Evolutionary conservation across 2,888 invertebrate species (phyloP).

Genomic region (Tenthredo mesomela): DNA sequence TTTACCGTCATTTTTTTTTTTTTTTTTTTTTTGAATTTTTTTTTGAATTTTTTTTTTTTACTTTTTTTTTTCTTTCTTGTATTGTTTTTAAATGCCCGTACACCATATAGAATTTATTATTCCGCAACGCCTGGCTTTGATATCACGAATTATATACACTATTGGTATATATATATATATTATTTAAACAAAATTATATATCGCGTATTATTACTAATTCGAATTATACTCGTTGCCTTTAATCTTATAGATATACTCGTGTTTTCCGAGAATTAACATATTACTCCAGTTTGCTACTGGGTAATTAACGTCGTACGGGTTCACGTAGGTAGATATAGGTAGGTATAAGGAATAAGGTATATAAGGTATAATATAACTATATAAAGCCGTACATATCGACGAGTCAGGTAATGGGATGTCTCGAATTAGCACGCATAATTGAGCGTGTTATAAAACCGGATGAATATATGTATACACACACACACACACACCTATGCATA

Average conservation of each 20-base stretch:
- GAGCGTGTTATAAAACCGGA: constrained; percentile 17
- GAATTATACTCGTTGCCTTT: neutral
- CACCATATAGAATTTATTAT: constrained; percentile 53
- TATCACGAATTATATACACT: too few species aligned
- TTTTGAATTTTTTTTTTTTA: too few species aligned
- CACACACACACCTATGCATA: neutral
- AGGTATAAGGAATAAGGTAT: neutral
- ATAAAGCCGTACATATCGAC: constrained; percentile 17
- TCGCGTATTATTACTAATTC: neutral
- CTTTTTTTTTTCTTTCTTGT: too few species aligned
- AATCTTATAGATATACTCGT: neutral
- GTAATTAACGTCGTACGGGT: constrained; percentile 14
- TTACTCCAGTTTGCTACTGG: constrained; percentile 2
- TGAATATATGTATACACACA: neutral
- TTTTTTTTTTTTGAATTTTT: too few species aligned
- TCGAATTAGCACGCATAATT: constrained; percentile 14
- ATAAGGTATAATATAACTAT: neutral
- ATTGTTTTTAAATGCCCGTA: constrained; percentile 73
- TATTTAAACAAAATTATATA: neutral
- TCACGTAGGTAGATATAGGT: neutral
- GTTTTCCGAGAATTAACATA: neutral
- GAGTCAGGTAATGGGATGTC: constrained; percentile 6
- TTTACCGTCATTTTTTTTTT: constrained; percentile 65
- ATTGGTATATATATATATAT: too few species aligned
- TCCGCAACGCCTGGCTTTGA: constrained; percentile 69